Conservation (phyloP, 2,113 vertebrate species). For the Chaetura pelagica region DNA sequence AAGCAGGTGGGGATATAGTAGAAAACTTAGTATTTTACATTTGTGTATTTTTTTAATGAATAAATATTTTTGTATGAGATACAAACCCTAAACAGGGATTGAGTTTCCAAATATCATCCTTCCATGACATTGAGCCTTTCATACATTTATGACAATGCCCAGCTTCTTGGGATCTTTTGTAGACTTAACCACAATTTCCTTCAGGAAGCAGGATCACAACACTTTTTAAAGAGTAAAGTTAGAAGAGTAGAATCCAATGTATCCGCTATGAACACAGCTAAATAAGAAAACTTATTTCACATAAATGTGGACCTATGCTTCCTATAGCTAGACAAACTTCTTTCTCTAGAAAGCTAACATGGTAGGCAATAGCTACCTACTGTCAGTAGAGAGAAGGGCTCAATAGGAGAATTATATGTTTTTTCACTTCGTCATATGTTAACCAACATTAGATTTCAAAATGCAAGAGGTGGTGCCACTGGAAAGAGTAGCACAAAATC, state of each 20-base stretch:
- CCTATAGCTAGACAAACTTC: neutral
- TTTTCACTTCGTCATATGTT: neutral
- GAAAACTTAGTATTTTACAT: constrained; percentile 70
- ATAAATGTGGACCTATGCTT: neutral
- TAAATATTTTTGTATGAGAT: constrained; percentile 79
- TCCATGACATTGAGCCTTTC: constrained; percentile 36
- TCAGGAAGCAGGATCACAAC: neutral
- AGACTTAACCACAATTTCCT: constrained; percentile 24
- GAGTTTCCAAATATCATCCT: constrained; percentile 65
- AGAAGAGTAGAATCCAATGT: neutral
- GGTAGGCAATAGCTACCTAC: neutral
- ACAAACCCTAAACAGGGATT: constrained; percentile 33
- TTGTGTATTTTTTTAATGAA: constrained; percentile 80
- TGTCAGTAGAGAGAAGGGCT: neutral
- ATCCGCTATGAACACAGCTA: neutral
- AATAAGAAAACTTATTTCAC: neutral
- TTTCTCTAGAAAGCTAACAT: neutral
- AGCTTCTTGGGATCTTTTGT: constrained; percentile 59
- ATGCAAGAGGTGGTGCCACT: neutral
- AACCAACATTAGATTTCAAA: neutral
- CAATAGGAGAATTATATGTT: neutral
- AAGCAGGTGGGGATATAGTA: constrained; percentile 46
- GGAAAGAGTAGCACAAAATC: neutral
- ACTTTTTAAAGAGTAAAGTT: constrained; percentile 15
- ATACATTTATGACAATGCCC: constrained; percentile 13